Evolutionary conservation across 2,113 vertebrate species (phyloP).

Genomic region (Embiotoca jacksoni): DNA sequence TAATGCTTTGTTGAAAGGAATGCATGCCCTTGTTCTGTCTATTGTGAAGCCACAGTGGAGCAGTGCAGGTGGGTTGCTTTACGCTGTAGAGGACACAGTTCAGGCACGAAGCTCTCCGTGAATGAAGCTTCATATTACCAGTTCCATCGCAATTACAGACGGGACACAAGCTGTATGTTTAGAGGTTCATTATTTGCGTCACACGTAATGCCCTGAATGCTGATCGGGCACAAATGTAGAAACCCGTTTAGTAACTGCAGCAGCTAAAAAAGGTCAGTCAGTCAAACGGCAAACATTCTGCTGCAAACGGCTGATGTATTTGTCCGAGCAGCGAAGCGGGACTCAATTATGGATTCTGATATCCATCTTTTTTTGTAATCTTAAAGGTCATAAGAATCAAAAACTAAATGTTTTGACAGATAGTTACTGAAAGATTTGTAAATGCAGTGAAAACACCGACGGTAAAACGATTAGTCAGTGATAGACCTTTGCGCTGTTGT

Average conservation of each 20-base stretch:
- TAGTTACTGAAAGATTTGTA: background rate
- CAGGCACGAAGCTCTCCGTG: background rate
- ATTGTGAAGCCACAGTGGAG: constrained; percentile 7
- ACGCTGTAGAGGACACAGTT: constrained; percentile 3
- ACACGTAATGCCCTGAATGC: background rate
- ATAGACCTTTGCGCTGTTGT: background rate
- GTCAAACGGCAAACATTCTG: background rate
- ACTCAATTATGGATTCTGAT: background rate
- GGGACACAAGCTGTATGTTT: background rate
- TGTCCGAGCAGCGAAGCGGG: background rate
- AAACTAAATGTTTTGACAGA: too few species aligned
- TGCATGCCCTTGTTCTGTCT: constrained; percentile 18
- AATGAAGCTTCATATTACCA: background rate
- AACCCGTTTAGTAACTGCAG: background rate
- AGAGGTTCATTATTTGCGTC: background rate
- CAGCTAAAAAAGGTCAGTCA: background rate
- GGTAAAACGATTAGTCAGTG: too few species aligned
- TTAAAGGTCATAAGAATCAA: too few species aligned
- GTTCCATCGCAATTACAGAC: background rate
- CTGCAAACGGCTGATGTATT: background rate
- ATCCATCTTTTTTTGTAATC: too few species aligned
- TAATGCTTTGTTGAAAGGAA: background rate
- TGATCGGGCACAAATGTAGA: background rate
- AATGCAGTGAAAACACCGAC: background rate
- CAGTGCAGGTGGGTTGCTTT: constrained; percentile 29